These are phyloP conservation scores for Danio kyathit DNA, from an alignment of 2,797 vertebrate species.

Conservation along the genomic window DNA sequence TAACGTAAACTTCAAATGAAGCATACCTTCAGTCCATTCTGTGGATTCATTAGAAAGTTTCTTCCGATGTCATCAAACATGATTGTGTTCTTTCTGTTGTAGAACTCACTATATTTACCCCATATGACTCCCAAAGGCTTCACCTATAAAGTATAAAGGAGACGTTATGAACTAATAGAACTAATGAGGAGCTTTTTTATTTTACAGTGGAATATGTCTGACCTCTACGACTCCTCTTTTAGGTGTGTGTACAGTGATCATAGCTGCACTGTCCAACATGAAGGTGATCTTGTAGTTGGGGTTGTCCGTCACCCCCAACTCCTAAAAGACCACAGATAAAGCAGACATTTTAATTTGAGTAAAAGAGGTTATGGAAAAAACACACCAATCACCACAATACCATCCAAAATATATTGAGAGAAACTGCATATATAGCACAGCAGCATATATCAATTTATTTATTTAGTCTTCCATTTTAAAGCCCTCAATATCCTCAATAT, in stretches of 20 bases:
- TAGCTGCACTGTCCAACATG: constrained; percentile 98
- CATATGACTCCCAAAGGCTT: constrained; percentile 98
- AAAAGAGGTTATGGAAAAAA: no score
- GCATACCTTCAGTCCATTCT: constrained; percentile 95
- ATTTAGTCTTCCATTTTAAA: no score
- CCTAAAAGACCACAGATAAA: constrained; percentile 73
- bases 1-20: neutral
- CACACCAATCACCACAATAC: neutral
- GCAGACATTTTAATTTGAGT: neutral
- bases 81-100: constrained; percentile 97
- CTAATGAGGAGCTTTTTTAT: neutral
- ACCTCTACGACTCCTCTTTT: constrained; percentile 97
- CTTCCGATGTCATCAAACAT: constrained; percentile 99
- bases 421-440: no score
- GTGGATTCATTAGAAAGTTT: constrained; percentile 99
- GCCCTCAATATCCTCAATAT: no score
- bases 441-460: no score
- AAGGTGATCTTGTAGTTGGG: constrained; percentile 98
- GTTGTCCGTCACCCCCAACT: constrained; percentile 95
- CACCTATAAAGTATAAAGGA: constrained; percentile 78
- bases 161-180: neutral
- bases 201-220: neutral
- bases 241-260: constrained; percentile 99
- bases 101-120: constrained; percentile 96
- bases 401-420: no score